Conservation (phyloP, 2,797 vertebrate species). For the Micrastur ruficollis region DNA sequence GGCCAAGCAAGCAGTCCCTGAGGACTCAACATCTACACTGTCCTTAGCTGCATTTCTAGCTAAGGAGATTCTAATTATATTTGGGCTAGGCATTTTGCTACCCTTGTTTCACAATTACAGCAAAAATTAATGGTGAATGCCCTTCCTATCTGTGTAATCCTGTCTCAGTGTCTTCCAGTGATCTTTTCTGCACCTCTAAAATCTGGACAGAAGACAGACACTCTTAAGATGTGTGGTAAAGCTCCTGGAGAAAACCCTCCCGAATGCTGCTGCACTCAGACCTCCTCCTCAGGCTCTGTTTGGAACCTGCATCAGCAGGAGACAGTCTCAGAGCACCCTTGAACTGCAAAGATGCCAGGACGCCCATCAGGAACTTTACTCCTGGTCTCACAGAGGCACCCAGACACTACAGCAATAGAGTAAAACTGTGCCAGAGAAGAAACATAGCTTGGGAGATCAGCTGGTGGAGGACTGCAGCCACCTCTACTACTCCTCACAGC, state of each 20-base stretch:
- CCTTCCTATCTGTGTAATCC: not conserved
- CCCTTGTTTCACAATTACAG: not conserved
- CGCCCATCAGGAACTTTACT: not conserved
- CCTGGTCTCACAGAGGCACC: not conserved
- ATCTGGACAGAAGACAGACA: not conserved
- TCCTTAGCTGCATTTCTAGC: not conserved
- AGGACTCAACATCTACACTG: not conserved
- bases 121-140: not conserved
- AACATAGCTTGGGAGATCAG: not conserved
- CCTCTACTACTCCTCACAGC: not conserved
- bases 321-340: not conserved
- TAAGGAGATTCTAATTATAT: not conserved
- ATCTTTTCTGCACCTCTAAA: not conserved
- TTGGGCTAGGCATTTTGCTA: not conserved
- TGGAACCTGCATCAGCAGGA: not conserved
- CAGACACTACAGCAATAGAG: not conserved
- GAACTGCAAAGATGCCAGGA: not conserved
- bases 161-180: not conserved
- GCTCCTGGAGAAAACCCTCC: not conserved
- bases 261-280: not conserved
- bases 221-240: not conserved
- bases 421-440: not conserved
- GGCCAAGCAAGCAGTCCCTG: not conserved
- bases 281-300: not conserved
- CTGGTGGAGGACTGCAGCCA: not conserved